Evolutionary conservation across 2,797 vertebrate species (phyloP).

Genomic region (Karalla daura): DNA sequence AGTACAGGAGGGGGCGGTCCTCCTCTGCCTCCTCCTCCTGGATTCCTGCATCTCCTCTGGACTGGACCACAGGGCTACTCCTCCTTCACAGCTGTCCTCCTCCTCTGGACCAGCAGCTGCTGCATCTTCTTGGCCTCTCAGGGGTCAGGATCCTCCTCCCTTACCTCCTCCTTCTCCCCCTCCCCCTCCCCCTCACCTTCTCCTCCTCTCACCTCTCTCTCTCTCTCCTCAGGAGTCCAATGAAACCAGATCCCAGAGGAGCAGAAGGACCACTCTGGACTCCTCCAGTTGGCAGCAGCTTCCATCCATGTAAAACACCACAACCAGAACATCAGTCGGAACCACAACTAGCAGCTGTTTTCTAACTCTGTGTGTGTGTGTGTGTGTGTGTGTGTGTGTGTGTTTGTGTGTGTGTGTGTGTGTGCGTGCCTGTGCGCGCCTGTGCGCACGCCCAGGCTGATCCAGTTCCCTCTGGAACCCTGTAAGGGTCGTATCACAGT

Average conservation of each 20-base stretch:
- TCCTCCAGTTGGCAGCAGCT: conserved; percentile 73
- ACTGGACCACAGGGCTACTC: conserved; percentile 82
- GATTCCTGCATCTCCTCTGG: conserved; percentile 58
- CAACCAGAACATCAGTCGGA: neutral
- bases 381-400: no score
- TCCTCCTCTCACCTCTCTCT: no score
- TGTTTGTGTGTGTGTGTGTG: no score
- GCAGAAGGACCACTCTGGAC: conserved; percentile 60
- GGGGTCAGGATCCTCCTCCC: conserved; percentile 17
- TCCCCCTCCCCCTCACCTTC: no score
- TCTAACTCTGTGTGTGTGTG: no score
- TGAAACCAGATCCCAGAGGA: no score
- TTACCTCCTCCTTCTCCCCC: no score
- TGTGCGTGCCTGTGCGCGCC: no score
- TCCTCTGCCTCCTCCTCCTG: conserved; percentile 10
- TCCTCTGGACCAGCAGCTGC: conserved; percentile 76
- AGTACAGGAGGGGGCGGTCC: conserved; percentile 78
- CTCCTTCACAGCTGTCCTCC: conserved; percentile 82
- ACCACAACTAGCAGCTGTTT: no score
- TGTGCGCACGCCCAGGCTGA: conserved; percentile 91
- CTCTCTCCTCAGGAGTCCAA: neutral
- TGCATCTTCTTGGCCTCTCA: conserved; percentile 68
- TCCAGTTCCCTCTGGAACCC: conserved; percentile 93
- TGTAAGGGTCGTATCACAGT: conserved; percentile 92
- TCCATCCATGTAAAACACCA: conserved; percentile 82